Conservation (phyloP, 2,797 vertebrate genomes). For the Sebastes steindachneri region DNA sequence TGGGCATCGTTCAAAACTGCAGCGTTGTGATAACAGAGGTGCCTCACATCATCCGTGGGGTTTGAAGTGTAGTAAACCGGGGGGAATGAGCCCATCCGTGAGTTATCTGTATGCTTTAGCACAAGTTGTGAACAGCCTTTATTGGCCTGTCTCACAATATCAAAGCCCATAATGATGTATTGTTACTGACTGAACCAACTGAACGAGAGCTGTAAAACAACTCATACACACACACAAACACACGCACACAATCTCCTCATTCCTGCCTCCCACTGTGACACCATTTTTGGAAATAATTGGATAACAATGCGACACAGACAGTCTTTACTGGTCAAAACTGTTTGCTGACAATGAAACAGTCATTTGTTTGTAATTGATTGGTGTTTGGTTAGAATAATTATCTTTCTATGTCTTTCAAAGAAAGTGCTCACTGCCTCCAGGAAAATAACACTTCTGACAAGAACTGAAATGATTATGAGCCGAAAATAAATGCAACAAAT, state of each 20-base stretch:
- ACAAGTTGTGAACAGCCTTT: slow-evolving; percentile 5
- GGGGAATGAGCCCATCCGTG: not conserved
- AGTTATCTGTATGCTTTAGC: not conserved
- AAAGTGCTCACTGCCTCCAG: not conserved
- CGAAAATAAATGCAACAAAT: not conserved
- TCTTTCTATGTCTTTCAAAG: not conserved
- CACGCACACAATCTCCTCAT: not conserved
- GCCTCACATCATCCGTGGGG: not conserved
- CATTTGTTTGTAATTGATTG: slow-evolving; percentile 3
- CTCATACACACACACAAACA: slow-evolving; percentile 11
- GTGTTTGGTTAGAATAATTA: not conserved
- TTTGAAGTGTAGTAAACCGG: not conserved
- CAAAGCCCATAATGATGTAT: slow-evolving; percentile 32
- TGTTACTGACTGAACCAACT: slow-evolving; percentile 23
- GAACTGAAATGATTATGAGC: not conserved
- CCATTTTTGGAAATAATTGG: slow-evolving; percentile 27
- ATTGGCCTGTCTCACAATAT: slow-evolving; percentile 26
- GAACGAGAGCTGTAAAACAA: slow-evolving; percentile 12
- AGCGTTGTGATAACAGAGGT: not conserved
- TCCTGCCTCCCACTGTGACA: slow-evolving; percentile 24
- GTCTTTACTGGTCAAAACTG: not conserved
- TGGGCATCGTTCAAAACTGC: not conserved
- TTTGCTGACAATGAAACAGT: slow-evolving; percentile 1
- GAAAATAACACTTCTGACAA: not conserved
- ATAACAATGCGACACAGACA: slow-evolving; percentile 17